These are phyloP conservation scores for Cinclus cinclus DNA, from an alignment of 2,113 vertebrate genomes.

Conservation along the genomic window DNA sequence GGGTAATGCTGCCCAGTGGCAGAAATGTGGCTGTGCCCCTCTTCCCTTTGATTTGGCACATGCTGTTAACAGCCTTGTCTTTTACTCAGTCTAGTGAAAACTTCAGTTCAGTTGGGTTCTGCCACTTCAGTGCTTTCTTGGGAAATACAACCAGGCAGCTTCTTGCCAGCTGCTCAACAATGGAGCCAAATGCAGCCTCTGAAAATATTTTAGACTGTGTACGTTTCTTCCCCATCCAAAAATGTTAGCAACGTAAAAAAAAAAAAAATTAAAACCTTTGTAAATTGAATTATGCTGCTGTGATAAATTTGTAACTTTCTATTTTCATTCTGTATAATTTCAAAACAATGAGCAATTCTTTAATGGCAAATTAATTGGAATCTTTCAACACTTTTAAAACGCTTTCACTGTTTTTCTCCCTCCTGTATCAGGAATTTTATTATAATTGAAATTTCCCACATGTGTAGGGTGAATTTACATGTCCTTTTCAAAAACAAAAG, in stretches of 20 bases:
- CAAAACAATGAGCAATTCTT: not conserved
- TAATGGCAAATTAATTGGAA: not conserved
- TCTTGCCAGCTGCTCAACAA: not conserved
- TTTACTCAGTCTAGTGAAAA: not conserved
- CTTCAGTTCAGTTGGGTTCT: not conserved
- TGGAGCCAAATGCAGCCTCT: not conserved
- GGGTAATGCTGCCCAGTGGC: not conserved
- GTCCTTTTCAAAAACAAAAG: not conserved
- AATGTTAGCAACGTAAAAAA: not conserved
- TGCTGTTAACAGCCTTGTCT: not conserved
- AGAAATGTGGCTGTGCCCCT: not conserved
- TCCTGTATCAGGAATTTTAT: not conserved
- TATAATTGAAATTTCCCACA: not conserved
- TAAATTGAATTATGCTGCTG: not conserved
- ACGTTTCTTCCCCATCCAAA: not conserved
- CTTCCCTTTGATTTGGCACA: accelerated
- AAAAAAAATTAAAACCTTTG: not conserved
- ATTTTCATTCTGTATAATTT: not conserved
- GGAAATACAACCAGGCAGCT: not conserved
- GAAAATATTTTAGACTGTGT: not conserved
- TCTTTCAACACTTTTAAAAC: not conserved
- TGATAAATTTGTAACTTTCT: not conserved
- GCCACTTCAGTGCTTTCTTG: not conserved
- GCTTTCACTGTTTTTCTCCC: not conserved
- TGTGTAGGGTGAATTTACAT: not conserved